phyloP scores from a whole-genome alignment of 2,888 invertebrate species.

The Metalampra italica region DNA sequence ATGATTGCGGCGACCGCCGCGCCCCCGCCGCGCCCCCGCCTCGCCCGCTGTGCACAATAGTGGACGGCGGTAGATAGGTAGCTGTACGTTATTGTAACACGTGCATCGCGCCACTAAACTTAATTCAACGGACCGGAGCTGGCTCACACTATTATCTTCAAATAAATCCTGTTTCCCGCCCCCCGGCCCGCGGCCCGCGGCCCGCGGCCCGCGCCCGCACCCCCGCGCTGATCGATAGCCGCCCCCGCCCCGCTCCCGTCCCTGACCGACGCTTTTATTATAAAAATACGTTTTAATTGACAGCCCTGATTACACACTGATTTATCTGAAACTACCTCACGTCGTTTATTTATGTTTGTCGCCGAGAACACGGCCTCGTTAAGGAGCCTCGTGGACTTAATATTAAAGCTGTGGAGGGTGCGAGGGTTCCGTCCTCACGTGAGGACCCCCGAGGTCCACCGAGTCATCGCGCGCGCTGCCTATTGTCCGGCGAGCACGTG shows the following conservation, averaged over 20 bases:
- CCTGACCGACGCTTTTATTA: conserved; percentile 23
- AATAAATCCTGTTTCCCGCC: conserved; percentile 39
- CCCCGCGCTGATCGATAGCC: conserved; percentile 38
- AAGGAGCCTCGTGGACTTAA: too few species aligned
- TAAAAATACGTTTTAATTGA: conserved; percentile 35
- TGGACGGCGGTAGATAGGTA: too few species aligned
- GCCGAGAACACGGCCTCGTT: too few species aligned
- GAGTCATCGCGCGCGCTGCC: too few species aligned
- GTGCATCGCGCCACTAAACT: too few species aligned
- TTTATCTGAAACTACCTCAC: conserved; percentile 3
- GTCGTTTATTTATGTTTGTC: too few species aligned
- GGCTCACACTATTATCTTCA: conserved; percentile 36
- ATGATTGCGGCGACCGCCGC: conserved; percentile 31
- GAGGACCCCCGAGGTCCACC: too few species aligned
- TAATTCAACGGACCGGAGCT: neutral
- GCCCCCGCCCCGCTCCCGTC: conserved; percentile 9
- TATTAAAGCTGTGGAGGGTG: too few species aligned
- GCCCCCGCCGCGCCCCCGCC: conserved; percentile 7
- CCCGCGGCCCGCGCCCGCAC: conserved; percentile 15
- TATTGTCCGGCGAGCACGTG: too few species aligned
- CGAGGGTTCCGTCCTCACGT: too few species aligned
- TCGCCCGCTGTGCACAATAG: conserved; percentile 6
- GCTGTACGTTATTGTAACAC: too few species aligned
- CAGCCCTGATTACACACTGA: conserved; percentile 34
- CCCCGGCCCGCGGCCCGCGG: conserved; percentile 29